Conservation (phyloP, 2,113 vertebrate species). For the Brachionichthys hirsutus region DNA sequence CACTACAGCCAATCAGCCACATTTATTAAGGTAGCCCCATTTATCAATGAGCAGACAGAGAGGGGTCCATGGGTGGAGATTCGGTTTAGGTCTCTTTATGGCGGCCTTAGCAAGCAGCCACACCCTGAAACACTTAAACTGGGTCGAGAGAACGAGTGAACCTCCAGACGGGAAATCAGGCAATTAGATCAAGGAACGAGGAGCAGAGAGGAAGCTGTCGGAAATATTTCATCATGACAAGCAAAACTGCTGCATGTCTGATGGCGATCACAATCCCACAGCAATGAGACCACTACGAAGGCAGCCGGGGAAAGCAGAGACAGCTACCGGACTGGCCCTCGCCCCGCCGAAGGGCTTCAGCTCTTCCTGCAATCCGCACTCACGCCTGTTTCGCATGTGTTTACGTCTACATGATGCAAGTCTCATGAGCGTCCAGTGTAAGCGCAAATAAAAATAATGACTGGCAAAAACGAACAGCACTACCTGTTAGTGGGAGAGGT, state of each 20-base stretch:
- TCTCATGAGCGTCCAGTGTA: neutral
- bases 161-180: neutral
- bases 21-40: no score
- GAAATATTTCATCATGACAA: constrained; percentile 9
- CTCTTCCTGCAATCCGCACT: neutral
- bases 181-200: constrained; percentile 6
- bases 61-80: no score
- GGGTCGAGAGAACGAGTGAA: neutral
- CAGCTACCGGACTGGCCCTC: neutral
- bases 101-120: neutral
- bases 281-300: neutral
- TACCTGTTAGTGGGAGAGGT: constrained; percentile 89
- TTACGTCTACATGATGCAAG: neutral
- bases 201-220: neutral
- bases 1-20: no score
- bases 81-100: no score
- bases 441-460: neutral
- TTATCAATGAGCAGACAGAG: no score
- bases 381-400: neutral
- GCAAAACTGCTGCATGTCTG: neutral
- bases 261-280: neutral
- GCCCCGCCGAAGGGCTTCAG: neutral
- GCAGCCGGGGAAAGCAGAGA: constrained; percentile 8
- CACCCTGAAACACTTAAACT: constrained; percentile 1
- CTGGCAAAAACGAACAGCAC: neutral